Base-by-base conservation (phyloP, 1,140 invertebrate genomes). In the Pogonus chalceus region DNA sequence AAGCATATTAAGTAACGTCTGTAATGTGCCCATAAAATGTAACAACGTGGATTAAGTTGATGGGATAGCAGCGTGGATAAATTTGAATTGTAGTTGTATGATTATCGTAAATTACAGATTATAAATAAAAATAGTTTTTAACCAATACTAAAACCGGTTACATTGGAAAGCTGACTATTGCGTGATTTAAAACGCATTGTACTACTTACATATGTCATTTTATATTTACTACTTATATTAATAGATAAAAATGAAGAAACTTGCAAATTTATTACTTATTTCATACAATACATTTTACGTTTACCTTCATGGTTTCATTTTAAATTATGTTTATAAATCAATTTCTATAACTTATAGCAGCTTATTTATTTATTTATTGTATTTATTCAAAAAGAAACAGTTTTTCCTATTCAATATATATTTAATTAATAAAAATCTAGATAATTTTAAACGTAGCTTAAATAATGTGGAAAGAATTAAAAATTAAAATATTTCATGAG, bases 121-220 rank as follows among this genome's bases (percentile, higher is more conserved):
- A 31, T 31, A 31, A 31, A 31, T 31, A 31, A 31, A 31, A 31
- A 14, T 31, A 31, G 14, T 31, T 4, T 7, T 7, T 14, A 31
- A 31, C 26, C 4, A 14, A 7, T 7, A 7, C 4, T 31, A 53
- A 52, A 60, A 62, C 60, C 60, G 58, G 60, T 62, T 57, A 52
- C 43, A 35, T 56, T 59, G 58, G 58, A 60, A 62, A 60, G 58
- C 57, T 53, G 58, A 58, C 14, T 60, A 62, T 57, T 61, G 59
- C 58, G 59, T 61, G 60, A 61, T 61, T 61, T 61, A 62, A 56
- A 60, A 56, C 57, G 57, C 60, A 62, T 62, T 58, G 58, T 62
- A 53, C 58, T 57, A 58, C 56, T 60, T 62, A 62, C 23, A 55
- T 52, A 54, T 60, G 60, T 62, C 26, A 31, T 31, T 31, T 14